Conservation (phyloP, 2,113 vertebrate genomes). For the Nycticorax nycticorax region DNA sequence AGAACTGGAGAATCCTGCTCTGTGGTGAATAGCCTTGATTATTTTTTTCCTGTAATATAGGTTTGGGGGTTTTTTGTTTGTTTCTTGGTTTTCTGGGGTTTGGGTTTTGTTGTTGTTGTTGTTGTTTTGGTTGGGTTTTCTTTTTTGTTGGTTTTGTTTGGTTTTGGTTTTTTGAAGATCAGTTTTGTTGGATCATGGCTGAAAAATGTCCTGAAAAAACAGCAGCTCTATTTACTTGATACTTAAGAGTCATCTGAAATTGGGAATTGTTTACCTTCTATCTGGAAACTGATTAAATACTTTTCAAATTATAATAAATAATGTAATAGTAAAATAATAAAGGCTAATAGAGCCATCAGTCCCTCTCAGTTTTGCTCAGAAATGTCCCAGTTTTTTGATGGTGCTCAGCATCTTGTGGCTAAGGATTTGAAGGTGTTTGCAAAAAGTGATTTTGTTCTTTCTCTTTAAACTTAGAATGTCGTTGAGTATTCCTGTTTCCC, state of each 20-base stretch:
- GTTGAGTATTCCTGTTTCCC: not conserved
- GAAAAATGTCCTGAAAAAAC: not conserved
- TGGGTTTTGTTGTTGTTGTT: not conserved
- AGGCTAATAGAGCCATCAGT: not conserved
- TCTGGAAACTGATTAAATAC: not conserved
- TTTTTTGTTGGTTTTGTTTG: not conserved
- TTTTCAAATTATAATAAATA: not conserved
- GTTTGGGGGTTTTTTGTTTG: not conserved
- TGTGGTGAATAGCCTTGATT: not conserved
- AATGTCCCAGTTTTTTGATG: not conserved
- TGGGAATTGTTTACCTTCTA: not conserved
- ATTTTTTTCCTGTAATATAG: not conserved
- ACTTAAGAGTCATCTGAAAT: not conserved
- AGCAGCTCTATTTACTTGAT: not conserved
- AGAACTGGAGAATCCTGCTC: not conserved
- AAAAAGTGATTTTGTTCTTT: not conserved
- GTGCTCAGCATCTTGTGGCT: not conserved
- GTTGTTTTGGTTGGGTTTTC: not conserved
- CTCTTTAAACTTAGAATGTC: not conserved
- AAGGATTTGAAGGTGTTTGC: not conserved
- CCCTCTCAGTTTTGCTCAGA: not conserved
- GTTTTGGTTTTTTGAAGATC: not conserved
- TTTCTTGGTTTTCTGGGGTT: not conserved
- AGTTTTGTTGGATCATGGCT: not conserved
- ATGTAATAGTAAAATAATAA: not conserved